These are phyloP conservation scores for Eurois occulta DNA, from an alignment of 2,888 invertebrate species.

Conservation along the genomic window DNA sequence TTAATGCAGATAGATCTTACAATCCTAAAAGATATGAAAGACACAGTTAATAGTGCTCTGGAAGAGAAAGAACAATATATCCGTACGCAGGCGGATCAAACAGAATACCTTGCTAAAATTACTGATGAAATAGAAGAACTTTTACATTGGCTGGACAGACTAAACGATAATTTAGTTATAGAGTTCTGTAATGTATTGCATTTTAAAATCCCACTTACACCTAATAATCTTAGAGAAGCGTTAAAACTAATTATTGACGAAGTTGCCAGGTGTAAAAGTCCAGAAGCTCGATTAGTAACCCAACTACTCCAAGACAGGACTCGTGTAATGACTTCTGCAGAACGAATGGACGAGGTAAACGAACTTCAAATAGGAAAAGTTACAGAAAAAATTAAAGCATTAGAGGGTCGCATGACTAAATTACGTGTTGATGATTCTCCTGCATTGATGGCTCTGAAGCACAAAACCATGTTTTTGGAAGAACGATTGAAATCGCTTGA, in stretches of 20 bases:
- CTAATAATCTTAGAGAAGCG: slow-evolving; percentile 65
- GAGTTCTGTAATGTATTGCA: slow-evolving; percentile 66
- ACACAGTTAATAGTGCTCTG: slow-evolving; percentile 66
- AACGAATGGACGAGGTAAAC: slow-evolving; percentile 41
- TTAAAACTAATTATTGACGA: slow-evolving; percentile 68
- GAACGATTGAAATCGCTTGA: slow-evolving; percentile 70
- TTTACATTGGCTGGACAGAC: slow-evolving; percentile 73
- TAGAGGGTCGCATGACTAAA: slow-evolving; percentile 66
- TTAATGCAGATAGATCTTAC: slow-evolving; percentile 63
- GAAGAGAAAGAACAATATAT: slow-evolving; percentile 69
- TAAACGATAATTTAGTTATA: slow-evolving; percentile 70
- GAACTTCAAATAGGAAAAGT: slow-evolving; percentile 66
- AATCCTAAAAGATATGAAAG: slow-evolving; percentile 67
- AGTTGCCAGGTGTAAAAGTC: slow-evolving; percentile 52
- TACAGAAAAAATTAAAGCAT: slow-evolving; percentile 66
- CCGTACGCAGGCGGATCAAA: slow-evolving; percentile 63
- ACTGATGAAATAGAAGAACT: slow-evolving; percentile 73
- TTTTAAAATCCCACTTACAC: slow-evolving; percentile 55
- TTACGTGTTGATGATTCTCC: slow-evolving; percentile 63
- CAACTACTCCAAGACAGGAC: slow-evolving; percentile 45
- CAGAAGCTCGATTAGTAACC: slow-evolving; percentile 51
- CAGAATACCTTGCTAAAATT: slow-evolving; percentile 68
- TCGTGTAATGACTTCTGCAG: slow-evolving; percentile 18
- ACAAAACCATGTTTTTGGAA: slow-evolving; percentile 72
- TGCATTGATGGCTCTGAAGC: slow-evolving; percentile 67